A percentile compares a stretch with the other conserved stretches of the same genome.
These are phyloP conservation scores for Myodes glareolus DNA, from an alignment of 2,113 vertebrate genomes.

Conservation along the genomic window DNA sequence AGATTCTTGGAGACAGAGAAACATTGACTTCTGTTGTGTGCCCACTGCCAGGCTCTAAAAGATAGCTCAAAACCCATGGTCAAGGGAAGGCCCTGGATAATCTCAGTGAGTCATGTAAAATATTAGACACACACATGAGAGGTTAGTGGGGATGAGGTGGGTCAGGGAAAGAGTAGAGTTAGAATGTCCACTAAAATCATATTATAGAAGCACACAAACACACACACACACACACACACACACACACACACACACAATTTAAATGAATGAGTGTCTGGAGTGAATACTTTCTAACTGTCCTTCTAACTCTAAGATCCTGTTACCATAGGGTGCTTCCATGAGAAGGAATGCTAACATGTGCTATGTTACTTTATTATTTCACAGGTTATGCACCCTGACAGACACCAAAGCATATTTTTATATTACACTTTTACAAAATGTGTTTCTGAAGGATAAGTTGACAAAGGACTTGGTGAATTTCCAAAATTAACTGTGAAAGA, in stretches of 20 bases:
- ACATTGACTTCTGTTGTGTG: neutral
- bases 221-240: neutral
- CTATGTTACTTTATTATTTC: neutral
- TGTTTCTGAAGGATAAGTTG: slow-evolving; percentile 64
- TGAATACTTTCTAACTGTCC: neutral
- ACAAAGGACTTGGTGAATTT: slow-evolving; percentile 70
- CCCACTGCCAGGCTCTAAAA: neutral
- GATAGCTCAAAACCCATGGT: neutral
- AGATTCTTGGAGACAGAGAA: neutral
- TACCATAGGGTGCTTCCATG: neutral
- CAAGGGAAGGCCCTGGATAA: neutral
- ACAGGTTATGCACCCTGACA: slow-evolving; percentile 44
- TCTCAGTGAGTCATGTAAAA: neutral
- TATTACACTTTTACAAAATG: slow-evolving; percentile 33
- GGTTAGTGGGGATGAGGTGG: no score
- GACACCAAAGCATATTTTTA: slow-evolving; percentile 55
- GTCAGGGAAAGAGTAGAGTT: neutral
- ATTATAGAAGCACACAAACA: neutral
- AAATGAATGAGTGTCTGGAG: neutral
- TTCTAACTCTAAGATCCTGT: neutral
- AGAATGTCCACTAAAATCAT: neutral
- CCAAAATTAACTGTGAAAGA: slow-evolving; percentile 79
- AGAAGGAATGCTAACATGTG: neutral
- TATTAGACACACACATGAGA: no score
- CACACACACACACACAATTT: neutral